Conservation (phyloP, 2,888 invertebrate species). For the Orthonychiurus folsomi region DNA sequence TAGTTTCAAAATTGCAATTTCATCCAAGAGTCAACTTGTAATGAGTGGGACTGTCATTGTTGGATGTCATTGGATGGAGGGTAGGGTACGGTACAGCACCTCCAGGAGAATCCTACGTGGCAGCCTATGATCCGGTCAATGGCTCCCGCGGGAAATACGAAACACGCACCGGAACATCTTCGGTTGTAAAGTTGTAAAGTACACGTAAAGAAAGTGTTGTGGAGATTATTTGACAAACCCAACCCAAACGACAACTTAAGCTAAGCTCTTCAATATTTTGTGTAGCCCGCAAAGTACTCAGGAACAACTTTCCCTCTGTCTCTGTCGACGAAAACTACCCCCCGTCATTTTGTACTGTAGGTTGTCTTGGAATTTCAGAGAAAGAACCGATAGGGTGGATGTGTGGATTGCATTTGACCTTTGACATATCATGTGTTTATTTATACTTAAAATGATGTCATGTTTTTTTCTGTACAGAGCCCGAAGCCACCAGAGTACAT, state of each 20-base stretch:
- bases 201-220: neutral
- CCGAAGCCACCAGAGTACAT: constrained; percentile 88
- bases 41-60: neutral
- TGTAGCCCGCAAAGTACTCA: too few species aligned
- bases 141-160: neutral
- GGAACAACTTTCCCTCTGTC: neutral
- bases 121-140: neutral
- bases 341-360: too few species aligned
- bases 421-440: too few species aligned
- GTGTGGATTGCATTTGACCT: too few species aligned
- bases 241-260: neutral
- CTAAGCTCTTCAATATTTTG: too few species aligned
- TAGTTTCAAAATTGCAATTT: neutral
- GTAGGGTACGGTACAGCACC: neutral
- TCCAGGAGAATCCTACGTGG: neutral
- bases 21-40: neutral
- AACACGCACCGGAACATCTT: too few species aligned
- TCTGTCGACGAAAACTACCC: too few species aligned
- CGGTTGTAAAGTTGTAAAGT: too few species aligned
- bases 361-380: too few species aligned
- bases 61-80: neutral
- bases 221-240: neutral
- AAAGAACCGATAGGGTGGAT: too few species aligned
- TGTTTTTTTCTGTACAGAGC: constrained; percentile 55
- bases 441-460: too few species aligned